Percentiles rank a stretch among this genome's conserved stretches.
phyloP scores from a whole-genome alignment of 2,113 vertebrate species.

The Colossoma macropomum region DNA sequence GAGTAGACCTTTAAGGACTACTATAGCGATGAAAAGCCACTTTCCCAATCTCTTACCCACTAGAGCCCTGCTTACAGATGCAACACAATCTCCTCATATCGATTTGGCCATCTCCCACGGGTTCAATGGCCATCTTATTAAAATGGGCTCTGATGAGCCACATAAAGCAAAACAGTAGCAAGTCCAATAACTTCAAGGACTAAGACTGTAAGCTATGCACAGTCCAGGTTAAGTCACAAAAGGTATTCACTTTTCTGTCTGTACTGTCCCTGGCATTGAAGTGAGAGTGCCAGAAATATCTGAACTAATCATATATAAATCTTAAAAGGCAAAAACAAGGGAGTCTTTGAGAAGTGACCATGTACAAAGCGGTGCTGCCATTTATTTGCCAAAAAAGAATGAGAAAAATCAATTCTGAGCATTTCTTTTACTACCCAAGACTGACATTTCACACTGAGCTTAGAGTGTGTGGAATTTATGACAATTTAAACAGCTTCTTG shows the following conservation, averaged over 20 bases:
- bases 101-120: conserved; percentile 31
- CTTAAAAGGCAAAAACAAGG: conserved; percentile 6
- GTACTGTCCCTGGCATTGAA: neutral
- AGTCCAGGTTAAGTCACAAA: conserved; percentile 22
- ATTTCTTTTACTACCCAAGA: conserved; percentile 2
- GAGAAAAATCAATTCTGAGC: neutral
- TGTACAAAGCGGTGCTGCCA: conserved; percentile 18
- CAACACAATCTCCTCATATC: conserved; percentile 39
- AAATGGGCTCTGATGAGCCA: conserved; percentile 35
- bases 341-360: neutral
- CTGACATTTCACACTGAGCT: conserved; percentile 34
- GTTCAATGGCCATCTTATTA: conserved; percentile 42
- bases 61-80: conserved; percentile 28
- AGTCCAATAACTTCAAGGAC: conserved; percentile 21
- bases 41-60: neutral
- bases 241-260: conserved; percentile 3
- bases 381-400: conserved; percentile 10
- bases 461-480: conserved; percentile 39
- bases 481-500: conserved; percentile 47
- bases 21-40: neutral
- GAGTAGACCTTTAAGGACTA: neutral
- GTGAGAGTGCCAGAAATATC: conserved; percentile 3
- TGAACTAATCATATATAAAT: neutral
- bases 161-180: conserved; percentile 27
- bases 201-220: neutral